phyloP scores from a whole-genome alignment of 1,140 invertebrate species.

The Eurosta solidaginis region DNA sequence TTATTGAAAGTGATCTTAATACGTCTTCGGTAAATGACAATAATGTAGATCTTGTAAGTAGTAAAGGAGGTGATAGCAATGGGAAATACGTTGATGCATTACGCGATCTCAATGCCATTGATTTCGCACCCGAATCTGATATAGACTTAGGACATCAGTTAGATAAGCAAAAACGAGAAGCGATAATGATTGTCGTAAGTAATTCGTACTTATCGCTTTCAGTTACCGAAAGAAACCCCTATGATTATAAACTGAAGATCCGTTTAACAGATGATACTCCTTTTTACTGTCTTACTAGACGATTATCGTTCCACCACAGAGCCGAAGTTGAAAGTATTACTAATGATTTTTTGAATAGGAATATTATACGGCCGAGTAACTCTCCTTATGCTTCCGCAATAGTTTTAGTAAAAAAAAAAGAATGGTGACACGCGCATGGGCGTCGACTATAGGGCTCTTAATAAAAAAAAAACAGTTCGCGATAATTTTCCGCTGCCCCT shows the following conservation, averaged over 20 bases:
- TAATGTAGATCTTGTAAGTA: no score
- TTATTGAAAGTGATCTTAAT: no score
- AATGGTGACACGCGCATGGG: constrained; percentile 32
- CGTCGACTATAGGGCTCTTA: no score
- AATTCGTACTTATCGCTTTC: background rate
- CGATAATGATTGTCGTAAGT: background rate
- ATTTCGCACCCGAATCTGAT: background rate
- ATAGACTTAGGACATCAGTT: background rate
- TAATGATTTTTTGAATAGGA: constrained; percentile 34
- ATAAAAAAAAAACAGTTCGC: no score
- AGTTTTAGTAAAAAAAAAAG: constrained; percentile 36
- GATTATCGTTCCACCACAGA: constrained; percentile 42
- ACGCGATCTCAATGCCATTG: background rate
- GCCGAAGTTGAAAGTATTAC: constrained; percentile 43
- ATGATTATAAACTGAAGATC: constrained; percentile 32
- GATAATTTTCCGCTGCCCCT: no score
- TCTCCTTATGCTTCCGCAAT: constrained; percentile 36
- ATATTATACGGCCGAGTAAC: constrained; percentile 40
- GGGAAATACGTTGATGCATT: background rate
- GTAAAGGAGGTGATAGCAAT: background rate
- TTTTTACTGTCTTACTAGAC: constrained; percentile 36
- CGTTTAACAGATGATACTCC: constrained; percentile 16
- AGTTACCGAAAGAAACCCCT: no score
- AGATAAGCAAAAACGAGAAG: background rate
- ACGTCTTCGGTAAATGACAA: no score